Percentiles rank a stretch among this genome's conserved stretches.
Conservation (phyloP, 2,113 vertebrate genomes). For the Forbesichthys papilliferus region DNA sequence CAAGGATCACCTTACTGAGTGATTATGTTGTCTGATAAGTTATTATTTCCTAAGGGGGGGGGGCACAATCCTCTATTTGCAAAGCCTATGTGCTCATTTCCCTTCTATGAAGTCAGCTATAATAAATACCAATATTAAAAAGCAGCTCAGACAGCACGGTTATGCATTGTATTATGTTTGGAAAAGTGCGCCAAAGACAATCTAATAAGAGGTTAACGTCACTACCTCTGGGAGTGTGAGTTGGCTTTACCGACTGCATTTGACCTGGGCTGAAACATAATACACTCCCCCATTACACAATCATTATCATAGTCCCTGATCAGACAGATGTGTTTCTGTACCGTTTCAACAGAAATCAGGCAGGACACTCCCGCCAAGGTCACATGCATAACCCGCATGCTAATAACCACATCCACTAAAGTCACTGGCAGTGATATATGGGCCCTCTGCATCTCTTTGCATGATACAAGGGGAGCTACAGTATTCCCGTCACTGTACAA, state of each 20-base stretch:
- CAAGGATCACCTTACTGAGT: constrained; percentile 25
- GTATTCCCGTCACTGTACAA: constrained; percentile 9
- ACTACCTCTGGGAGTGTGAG: constrained; percentile 24
- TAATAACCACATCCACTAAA: constrained; percentile 13
- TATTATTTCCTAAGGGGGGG: too few relatives aligned
- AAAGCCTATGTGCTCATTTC: neutral
- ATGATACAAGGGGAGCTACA: neutral
- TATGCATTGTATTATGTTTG: constrained; percentile 23
- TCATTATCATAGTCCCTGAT: constrained; percentile 59
- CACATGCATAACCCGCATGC: constrained; percentile 9
- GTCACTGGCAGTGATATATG: constrained; percentile 14
- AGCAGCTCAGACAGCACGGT: neutral
- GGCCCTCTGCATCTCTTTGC: constrained; percentile 13
- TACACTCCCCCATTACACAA: constrained; percentile 32
- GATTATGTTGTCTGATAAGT: neutral
- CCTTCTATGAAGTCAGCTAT: constrained; percentile 44
- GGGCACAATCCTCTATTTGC: too few relatives aligned
- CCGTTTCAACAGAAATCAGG: constrained; percentile 20
- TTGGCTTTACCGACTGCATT: constrained; percentile 10
- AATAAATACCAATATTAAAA: neutral
- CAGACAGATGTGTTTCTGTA: constrained; percentile 34
- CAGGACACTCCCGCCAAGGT: constrained; percentile 37
- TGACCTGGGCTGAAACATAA: constrained; percentile 40
- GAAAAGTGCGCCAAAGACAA: neutral
- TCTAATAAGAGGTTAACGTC: constrained; percentile 34